phyloP scores from a whole-genome alignment of 2,888 invertebrate genomes.

The Pteria penguin region DNA sequence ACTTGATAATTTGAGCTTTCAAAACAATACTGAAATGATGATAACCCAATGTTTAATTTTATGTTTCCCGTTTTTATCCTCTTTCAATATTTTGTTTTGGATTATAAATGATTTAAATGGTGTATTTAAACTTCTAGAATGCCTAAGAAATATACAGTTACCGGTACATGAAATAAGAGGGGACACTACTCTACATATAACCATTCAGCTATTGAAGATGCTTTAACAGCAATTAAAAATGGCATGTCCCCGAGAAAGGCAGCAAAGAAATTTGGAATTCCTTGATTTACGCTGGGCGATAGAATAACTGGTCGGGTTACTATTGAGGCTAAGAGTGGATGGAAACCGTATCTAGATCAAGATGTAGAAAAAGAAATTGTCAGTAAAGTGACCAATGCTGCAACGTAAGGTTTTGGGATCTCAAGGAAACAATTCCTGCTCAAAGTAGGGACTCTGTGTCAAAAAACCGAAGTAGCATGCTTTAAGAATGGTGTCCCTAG shows the following conservation, averaged over 20 bases:
- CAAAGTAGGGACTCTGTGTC: background rate
- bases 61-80: too few relatives aligned
- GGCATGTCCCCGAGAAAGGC: background rate
- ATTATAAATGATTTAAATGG: too few relatives aligned
- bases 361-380: background rate
- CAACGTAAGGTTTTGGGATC: background rate
- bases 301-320: background rate
- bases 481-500: background rate
- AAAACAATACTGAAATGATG: too few relatives aligned
- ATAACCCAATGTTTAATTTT: too few relatives aligned
- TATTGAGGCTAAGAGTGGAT: background rate
- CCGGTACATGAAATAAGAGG: background rate
- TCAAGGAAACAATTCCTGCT: background rate
- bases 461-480: background rate
- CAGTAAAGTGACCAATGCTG: background rate
- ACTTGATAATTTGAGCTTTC: too few relatives aligned
- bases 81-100: too few relatives aligned
- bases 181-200: background rate
- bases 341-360: background rate
- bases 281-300: background rate
- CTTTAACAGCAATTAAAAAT: background rate
- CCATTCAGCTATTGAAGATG: background rate
- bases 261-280: background rate
- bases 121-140: too few relatives aligned
- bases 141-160: constrained; percentile 4